Evolutionary conservation across 2,797 vertebrate genomes (phyloP).

Genomic region (Carapus acus): DNA sequence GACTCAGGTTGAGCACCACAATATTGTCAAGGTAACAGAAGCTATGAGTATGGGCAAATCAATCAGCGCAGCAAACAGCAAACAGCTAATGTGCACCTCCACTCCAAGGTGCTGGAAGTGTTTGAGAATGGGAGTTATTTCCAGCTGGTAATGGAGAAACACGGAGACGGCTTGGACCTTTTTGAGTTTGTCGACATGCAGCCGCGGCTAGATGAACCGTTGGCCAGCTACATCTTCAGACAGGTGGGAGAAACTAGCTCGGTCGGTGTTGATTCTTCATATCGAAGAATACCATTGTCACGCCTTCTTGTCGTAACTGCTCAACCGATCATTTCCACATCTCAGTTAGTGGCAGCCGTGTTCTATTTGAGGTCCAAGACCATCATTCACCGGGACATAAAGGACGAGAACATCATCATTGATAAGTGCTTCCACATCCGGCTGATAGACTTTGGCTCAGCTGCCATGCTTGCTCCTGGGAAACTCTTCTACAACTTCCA

Average conservation of each 20-base stretch:
- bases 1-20: slow-evolving; percentile 80
- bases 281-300: neutral
- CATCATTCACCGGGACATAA: slow-evolving; percentile 91
- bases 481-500: slow-evolving; percentile 90
- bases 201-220: slow-evolving; percentile 84
- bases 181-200: slow-evolving; percentile 92
- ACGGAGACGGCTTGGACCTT: slow-evolving; percentile 88
- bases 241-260: slow-evolving; percentile 65
- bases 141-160: slow-evolving; percentile 97
- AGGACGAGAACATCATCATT: slow-evolving; percentile 96
- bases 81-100: neutral
- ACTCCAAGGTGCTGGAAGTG: slow-evolving; percentile 87
- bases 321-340: slow-evolving; percentile 14
- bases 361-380: slow-evolving; percentile 77
- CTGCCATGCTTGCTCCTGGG: slow-evolving; percentile 77
- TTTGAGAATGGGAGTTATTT: slow-evolving; percentile 91
- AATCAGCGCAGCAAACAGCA: no score
- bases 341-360: slow-evolving; percentile 85
- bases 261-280: neutral
- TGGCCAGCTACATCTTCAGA: slow-evolving; percentile 92
- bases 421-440: slow-evolving; percentile 86
- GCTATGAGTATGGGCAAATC: no score
- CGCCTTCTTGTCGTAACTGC: neutral
- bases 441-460: slow-evolving; percentile 93
- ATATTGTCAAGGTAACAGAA: slow-evolving; percentile 82